Conservation (phyloP, 1,140 invertebrate genomes). For the Atta colombica region DNA sequence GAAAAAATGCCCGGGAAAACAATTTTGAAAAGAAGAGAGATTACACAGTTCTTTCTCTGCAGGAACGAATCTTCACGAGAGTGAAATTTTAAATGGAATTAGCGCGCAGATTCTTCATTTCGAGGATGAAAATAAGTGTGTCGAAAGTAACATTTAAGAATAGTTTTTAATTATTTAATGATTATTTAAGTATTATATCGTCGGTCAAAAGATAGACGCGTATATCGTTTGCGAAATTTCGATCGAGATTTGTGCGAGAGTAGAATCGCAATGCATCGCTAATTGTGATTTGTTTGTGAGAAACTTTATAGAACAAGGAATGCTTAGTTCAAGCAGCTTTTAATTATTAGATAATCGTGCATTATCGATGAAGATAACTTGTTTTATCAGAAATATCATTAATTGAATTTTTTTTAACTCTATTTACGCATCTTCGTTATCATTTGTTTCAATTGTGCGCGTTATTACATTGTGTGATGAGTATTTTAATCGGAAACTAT, state of each 20-base stretch:
- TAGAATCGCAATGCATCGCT: not conserved
- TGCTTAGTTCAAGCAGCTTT: not conserved
- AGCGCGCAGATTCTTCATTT: not conserved
- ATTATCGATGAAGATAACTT: constrained; percentile 2
- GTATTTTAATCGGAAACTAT: not conserved
- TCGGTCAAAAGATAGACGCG: not conserved
- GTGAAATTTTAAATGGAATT: not conserved
- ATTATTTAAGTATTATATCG: not conserved
- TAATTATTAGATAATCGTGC: not conserved
- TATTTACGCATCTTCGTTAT: not conserved
- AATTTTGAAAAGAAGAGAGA: not conserved
- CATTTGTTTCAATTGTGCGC: not conserved
- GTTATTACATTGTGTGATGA: not conserved
- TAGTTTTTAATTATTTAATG: not conserved
- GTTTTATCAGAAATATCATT: constrained; percentile 1
- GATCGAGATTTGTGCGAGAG: not conserved
- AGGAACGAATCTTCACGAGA: not conserved
- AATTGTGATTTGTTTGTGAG: not conserved
- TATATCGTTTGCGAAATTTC: not conserved
- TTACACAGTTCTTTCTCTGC: not conserved
- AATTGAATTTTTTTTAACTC: not conserved
- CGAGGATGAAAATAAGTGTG: not conserved
- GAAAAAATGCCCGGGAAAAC: not conserved
- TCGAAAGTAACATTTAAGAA: not conserved
- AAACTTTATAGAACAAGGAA: not conserved